phyloP scores from a whole-genome alignment of 1,140 invertebrate genomes.

The Phymorhynchus buccinoides region DNA sequence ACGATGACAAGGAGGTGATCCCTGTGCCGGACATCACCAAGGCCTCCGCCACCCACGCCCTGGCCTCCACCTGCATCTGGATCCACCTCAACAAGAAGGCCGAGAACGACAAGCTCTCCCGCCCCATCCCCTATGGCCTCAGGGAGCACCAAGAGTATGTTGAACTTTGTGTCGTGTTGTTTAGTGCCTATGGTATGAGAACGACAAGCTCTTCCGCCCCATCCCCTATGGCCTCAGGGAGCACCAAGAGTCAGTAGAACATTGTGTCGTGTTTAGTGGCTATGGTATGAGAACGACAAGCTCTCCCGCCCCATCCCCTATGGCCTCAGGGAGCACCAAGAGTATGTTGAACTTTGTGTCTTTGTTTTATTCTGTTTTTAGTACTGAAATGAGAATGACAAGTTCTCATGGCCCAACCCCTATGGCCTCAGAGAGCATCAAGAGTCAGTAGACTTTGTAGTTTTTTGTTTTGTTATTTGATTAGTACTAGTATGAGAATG shows the following conservation, averaged over 20 bases:
- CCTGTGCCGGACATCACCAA: conserved; percentile 91
- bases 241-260: conserved; percentile 79
- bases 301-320: conserved; percentile 86
- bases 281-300: conserved; percentile 79
- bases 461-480: too few species aligned
- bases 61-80: conserved; percentile 96
- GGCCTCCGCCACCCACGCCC: conserved; percentile 87
- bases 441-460: too few species aligned
- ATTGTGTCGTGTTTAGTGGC: too few species aligned
- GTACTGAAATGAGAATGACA: conserved; percentile 80
- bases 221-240: conserved; percentile 87
- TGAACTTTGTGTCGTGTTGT: background rate
- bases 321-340: conserved; percentile 84
- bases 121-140: conserved; percentile 86
- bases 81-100: conserved; percentile 96
- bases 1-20: conserved; percentile 91
- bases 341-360: too few species aligned
- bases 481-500: too few species aligned
- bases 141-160: conserved; percentile 80
- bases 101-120: conserved; percentile 80
- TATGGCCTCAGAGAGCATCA: conserved; percentile 85
- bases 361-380: too few species aligned
- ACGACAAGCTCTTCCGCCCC: too few species aligned
- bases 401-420: conserved; percentile 85
- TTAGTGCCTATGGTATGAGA: conserved; percentile 69